These are phyloP conservation scores for Drosophila fungiperda DNA, from an alignment of 2,888 invertebrate species.

Conservation along the genomic window DNA sequence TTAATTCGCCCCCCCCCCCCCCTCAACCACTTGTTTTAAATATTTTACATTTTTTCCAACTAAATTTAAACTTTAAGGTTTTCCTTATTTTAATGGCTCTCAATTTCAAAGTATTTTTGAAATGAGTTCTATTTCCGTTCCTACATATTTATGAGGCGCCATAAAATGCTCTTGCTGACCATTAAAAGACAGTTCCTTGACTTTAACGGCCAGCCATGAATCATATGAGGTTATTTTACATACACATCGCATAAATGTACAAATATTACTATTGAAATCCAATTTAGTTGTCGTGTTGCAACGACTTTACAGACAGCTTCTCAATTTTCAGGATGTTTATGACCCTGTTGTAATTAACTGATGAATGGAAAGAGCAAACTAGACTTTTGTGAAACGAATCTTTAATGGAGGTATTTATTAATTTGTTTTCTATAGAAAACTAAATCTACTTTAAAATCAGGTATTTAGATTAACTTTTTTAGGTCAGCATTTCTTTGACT, in stretches of 20 bases:
- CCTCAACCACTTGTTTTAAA: slow-evolving; percentile 3
- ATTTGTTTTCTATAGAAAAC: not conserved
- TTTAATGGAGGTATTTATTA: not conserved
- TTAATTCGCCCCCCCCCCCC: slow-evolving; percentile 33
- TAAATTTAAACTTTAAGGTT: slow-evolving; percentile 32
- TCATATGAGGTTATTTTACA: slow-evolving; percentile 50
- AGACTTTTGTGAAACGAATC: not conserved
- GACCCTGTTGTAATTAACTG: slow-evolving; percentile 21
- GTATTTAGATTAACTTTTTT: not conserved
- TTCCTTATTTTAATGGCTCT: slow-evolving; percentile 20
- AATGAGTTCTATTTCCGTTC: slow-evolving; percentile 76
- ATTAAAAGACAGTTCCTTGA: slow-evolving; percentile 34
- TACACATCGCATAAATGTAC: slow-evolving; percentile 42
- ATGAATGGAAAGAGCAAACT: slow-evolving; percentile 11
- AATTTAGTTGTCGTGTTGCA: slow-evolving; percentile 48
- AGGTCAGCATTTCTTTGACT: not conserved
- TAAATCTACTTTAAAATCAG: not conserved
- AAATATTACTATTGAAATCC: slow-evolving; percentile 33
- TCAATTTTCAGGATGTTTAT: slow-evolving; percentile 28
- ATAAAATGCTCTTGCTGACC: slow-evolving; percentile 45
- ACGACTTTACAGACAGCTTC: slow-evolving; percentile 21
- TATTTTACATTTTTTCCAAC: slow-evolving; percentile 17
- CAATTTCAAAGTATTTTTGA: slow-evolving; percentile 30
- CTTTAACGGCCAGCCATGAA: slow-evolving; percentile 53
- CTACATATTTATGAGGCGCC: slow-evolving; percentile 61